Percentiles rank a stretch among this genome's conserved stretches.
Evolutionary conservation across 2,797 vertebrate genomes (phyloP).

Genomic region (Antrozous pallidus): DNA sequence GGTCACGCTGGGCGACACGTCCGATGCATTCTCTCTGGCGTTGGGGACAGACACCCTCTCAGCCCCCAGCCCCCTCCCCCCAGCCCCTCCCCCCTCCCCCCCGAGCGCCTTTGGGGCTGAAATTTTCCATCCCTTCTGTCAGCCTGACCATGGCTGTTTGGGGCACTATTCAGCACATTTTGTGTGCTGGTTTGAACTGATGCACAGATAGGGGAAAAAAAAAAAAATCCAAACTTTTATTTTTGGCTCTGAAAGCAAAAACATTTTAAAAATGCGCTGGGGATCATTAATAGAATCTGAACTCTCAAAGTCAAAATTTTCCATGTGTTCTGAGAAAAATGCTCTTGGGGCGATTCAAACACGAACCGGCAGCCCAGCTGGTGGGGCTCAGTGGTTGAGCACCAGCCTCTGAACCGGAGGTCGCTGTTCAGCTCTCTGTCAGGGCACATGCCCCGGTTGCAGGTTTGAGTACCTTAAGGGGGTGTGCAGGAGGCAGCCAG

Average conservation of each 20-base stretch:
- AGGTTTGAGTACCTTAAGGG: no score
- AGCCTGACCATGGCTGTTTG: background rate
- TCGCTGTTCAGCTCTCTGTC: no score
- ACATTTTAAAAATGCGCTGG: constrained; percentile 23
- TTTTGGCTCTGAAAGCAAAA: constrained; percentile 38
- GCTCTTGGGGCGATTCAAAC: background rate
- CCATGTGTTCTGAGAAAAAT: constrained; percentile 26
- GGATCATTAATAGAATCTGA: constrained; percentile 54
- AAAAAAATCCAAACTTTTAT: constrained; percentile 39
- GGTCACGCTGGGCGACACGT: background rate
- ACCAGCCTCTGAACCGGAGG: no score
- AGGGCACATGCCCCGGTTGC: no score
- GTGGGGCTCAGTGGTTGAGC: no score
- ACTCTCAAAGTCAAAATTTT: constrained; percentile 67
- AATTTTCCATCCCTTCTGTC: constrained; percentile 62
- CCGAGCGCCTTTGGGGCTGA: background rate
- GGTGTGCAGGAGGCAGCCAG: no score
- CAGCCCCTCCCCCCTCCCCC: background rate
- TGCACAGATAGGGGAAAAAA: constrained; percentile 35
- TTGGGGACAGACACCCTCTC: background rate
- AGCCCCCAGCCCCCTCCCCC: background rate
- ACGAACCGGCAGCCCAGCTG: background rate
- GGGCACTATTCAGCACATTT: constrained; percentile 60
- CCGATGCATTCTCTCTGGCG: background rate
- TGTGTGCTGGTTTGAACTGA: constrained; percentile 53